These are phyloP conservation scores for Teleopsis dalmanni DNA, from an alignment of 1,140 invertebrate species.

Conservation along the genomic window DNA sequence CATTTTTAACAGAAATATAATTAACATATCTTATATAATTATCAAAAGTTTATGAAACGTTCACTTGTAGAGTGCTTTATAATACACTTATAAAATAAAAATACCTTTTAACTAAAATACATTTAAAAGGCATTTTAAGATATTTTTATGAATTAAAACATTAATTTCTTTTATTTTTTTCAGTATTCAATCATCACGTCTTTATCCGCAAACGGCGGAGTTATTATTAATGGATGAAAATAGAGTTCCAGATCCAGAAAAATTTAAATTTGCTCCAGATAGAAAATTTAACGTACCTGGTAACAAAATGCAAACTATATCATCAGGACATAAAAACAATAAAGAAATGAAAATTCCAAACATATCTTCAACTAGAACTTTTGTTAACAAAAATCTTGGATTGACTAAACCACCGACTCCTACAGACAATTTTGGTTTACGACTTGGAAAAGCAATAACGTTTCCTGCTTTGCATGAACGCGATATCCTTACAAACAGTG, in stretches of 20 bases:
- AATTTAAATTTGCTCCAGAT: slow-evolving; percentile 16
- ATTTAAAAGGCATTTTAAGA: too few species aligned
- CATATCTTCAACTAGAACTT: not conserved
- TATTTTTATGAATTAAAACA: too few species aligned
- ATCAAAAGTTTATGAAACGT: too few species aligned
- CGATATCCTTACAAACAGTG: slow-evolving; percentile 15
- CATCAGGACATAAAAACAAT: not conserved
- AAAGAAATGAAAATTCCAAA: not conserved
- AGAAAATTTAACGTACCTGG: slow-evolving; percentile 12
- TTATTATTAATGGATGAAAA: slow-evolving; percentile 34
- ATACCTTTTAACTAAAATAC: not conserved
- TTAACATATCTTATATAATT: too few species aligned
- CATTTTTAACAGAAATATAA: too few species aligned
- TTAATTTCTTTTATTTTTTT: slow-evolving; percentile 1
- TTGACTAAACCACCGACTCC: slow-evolving; percentile 4
- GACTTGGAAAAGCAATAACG: not conserved
- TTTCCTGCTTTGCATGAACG: not conserved
- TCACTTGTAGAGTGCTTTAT: too few species aligned
- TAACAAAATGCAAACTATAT: not conserved
- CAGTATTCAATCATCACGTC: slow-evolving; percentile 22
- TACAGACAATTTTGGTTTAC: slow-evolving; percentile 11
- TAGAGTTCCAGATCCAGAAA: slow-evolving; percentile 24
- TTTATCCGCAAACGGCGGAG: slow-evolving; percentile 15
- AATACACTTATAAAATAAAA: too few species aligned
- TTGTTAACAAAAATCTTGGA: slow-evolving; percentile 12